phyloP scores from a whole-genome alignment of 92 coral and sea anemone species.

The Actinostola sp. region DNA sequence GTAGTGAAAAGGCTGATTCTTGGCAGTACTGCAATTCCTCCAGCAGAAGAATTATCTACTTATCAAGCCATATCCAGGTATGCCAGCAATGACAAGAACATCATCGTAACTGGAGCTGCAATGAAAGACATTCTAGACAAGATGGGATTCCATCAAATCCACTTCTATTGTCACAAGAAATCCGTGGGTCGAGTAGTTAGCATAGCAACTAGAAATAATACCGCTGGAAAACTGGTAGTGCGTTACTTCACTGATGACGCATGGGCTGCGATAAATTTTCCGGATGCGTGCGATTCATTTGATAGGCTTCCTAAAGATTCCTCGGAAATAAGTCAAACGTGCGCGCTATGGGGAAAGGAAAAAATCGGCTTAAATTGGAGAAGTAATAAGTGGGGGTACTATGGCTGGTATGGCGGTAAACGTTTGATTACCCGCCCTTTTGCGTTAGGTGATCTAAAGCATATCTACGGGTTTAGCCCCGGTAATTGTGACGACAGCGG shows the following conservation, averaged over 20 bases:
- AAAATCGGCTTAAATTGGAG: not conserved
- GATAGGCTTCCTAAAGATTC: constrained; percentile 24
- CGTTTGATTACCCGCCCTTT: constrained; percentile 2
- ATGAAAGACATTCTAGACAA: constrained; percentile 2
- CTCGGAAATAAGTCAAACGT: constrained; percentile 3
- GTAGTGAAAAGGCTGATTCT: no score
- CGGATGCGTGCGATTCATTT: constrained; percentile 23
- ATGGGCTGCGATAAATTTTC: constrained; percentile 4
- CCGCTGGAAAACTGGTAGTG: constrained; percentile 14
- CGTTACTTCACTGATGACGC: constrained; percentile 18
- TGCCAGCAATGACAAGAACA: not conserved
- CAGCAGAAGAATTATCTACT: no score
- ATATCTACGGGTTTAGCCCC: no score
- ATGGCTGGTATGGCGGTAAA: no score
- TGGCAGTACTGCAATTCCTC: no score
- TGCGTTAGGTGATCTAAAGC: not conserved
- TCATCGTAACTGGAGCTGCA: not conserved
- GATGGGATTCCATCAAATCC: constrained; percentile 16
- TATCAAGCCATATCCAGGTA: not conserved
- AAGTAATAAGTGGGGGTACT: constrained; percentile 10
- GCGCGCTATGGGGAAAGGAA: constrained; percentile 7
- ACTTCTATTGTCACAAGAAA: constrained; percentile 13
- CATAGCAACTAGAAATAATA: constrained; percentile 12
- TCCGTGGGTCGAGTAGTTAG: constrained; percentile 18
- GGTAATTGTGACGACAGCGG: no score